A percentile compares a stretch with the other conserved stretches of the same genome.
Evolutionary conservation across 2,888 invertebrate genomes (phyloP).

Genomic region (Cataglyphis cursor): DNA sequence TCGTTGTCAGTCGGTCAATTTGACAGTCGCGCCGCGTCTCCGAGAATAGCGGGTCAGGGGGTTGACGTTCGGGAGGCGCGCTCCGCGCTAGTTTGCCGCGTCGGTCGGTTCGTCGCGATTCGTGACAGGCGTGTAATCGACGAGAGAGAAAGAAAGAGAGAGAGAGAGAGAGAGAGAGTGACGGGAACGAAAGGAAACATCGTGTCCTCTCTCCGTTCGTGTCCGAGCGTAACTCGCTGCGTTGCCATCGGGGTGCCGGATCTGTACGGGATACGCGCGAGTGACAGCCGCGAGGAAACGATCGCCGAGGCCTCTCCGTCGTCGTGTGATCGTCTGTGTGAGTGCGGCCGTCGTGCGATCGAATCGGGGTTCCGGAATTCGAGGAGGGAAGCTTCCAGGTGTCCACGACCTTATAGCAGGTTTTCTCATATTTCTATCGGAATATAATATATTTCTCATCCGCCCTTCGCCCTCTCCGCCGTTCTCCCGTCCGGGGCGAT

Average conservation of each 20-base stretch:
- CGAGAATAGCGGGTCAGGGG: conserved; percentile 43
- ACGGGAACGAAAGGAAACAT: not conserved
- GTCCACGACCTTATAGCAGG: not conserved
- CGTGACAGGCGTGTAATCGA: conserved; percentile 18
- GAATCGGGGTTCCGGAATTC: not conserved
- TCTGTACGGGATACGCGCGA: conserved; percentile 1
- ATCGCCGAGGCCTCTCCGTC: not conserved
- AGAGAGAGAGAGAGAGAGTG: too few relatives aligned
- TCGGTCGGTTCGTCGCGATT: conserved; percentile 24
- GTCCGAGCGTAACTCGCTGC: not conserved
- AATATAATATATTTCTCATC: not conserved
- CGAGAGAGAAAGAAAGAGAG: not conserved
- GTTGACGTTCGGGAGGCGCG: conserved; percentile 42
- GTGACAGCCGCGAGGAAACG: conserved; percentile 5
- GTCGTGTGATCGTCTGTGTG: not conserved
- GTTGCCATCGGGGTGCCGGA: not conserved
- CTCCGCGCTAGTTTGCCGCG: conserved; percentile 41
- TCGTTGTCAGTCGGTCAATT: not conserved
- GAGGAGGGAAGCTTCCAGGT: not conserved
- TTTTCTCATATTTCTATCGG: not conserved
- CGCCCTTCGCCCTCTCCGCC: not conserved
- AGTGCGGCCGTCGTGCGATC: not conserved
- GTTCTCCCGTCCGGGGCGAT: not conserved
- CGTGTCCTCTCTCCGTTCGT: not conserved
- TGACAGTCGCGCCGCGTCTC: not conserved